Conservation (phyloP, 2,797 vertebrate species). For the Sitta carolinensis region DNA sequence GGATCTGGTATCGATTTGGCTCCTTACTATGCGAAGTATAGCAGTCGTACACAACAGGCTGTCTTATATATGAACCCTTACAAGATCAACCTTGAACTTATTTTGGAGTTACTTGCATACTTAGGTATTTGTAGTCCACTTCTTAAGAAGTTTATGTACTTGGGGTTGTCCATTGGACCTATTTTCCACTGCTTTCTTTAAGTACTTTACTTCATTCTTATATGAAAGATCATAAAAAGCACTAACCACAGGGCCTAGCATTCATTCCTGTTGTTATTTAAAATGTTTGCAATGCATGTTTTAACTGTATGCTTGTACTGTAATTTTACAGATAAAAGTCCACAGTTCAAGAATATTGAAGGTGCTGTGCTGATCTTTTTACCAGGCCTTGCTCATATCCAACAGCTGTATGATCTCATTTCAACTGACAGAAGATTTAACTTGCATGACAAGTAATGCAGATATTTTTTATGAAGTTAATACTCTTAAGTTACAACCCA, state of each 20-base stretch:
- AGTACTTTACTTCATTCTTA: background rate
- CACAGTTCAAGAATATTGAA: constrained; percentile 85
- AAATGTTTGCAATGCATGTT: background rate
- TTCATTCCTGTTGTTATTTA: background rate
- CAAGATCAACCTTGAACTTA: constrained; percentile 95
- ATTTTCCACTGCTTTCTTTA: background rate
- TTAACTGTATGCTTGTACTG: background rate
- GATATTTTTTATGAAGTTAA: background rate
- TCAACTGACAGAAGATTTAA: constrained; percentile 89
- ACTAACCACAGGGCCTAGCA: background rate
- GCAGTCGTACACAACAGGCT: constrained; percentile 87
- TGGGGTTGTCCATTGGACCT: background rate
- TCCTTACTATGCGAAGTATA: constrained; percentile 87
- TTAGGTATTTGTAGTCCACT: constrained; percentile 78
- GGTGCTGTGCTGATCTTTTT: constrained; percentile 93
- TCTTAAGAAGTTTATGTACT: background rate
- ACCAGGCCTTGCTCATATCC: constrained; percentile 95
- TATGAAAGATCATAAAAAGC: background rate
- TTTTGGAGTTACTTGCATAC: constrained; percentile 87
- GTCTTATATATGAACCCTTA: constrained; percentile 93
- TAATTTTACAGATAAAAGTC: constrained; percentile 82
- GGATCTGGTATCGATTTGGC: constrained; percentile 77
- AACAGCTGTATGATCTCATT: constrained; percentile 90
- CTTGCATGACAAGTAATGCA: constrained; percentile 81
- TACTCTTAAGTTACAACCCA: background rate